A percentile compares a stretch with the other conserved stretches of the same genome.
phyloP scores from a whole-genome alignment of 1,140 invertebrate genomes.

The Philopotamus ludificatus region DNA sequence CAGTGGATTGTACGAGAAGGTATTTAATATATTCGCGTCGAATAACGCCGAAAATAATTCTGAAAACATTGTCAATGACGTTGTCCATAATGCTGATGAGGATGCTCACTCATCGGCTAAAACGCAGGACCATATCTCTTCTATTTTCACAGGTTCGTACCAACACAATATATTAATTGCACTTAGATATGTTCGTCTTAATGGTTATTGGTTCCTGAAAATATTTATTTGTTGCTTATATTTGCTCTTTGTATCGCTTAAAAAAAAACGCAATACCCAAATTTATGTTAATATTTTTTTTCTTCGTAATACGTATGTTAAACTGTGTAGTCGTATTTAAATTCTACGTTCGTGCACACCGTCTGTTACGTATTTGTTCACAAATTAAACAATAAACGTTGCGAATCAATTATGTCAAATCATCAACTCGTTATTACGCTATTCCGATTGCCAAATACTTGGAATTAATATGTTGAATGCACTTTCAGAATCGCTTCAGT shows the following conservation, averaged over 20 bases:
- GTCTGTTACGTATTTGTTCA: too few relatives aligned
- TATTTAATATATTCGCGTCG: slow-evolving; percentile 11
- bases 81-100: slow-evolving; percentile 11
- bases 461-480: neutral
- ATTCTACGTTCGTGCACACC: too few relatives aligned
- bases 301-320: too few relatives aligned
- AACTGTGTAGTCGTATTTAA: too few relatives aligned
- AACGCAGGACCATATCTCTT: slow-evolving; percentile 20
- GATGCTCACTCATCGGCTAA: neutral
- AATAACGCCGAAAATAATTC: neutral
- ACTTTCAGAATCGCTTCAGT: slow-evolving; percentile 22
- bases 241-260: neutral
- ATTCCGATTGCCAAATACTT: too few relatives aligned
- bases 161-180: too few relatives aligned
- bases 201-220: too few relatives aligned
- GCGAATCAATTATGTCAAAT: too few relatives aligned
- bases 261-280: neutral
- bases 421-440: too few relatives aligned
- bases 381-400: too few relatives aligned
- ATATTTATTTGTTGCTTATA: neutral
- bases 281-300: neutral
- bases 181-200: too few relatives aligned
- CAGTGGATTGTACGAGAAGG: neutral
- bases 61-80: slow-evolving; percentile 1
- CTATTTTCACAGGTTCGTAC: slow-evolving; percentile 40